Evolutionary conservation across 1,140 invertebrate species (phyloP).

Genomic region (Ceratina japonica): DNA sequence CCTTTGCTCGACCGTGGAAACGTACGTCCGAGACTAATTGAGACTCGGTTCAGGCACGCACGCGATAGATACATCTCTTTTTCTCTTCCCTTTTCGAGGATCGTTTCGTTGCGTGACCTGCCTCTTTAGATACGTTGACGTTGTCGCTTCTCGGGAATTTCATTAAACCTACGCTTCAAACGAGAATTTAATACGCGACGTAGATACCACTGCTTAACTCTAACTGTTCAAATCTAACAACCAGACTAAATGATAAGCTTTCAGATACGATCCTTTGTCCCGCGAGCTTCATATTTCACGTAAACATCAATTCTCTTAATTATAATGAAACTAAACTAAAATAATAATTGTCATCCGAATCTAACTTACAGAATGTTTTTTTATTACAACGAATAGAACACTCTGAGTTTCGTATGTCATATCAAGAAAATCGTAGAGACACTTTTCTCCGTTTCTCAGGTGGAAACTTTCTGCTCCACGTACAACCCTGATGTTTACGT

Average conservation of each 20-base stretch:
- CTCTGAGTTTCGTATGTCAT: no score
- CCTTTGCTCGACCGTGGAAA: neutral
- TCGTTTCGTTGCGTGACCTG: constrained; percentile 8
- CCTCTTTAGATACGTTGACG: neutral
- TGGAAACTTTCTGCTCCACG: constrained; percentile 84
- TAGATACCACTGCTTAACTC: neutral
- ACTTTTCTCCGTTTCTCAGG: constrained; percentile 71
- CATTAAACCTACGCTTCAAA: neutral
- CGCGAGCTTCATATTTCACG: no score
- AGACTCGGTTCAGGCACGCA: neutral
- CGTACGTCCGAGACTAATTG: neutral
- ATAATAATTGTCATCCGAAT: no score
- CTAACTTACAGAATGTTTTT: no score
- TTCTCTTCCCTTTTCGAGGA: neutral
- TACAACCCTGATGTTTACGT: constrained; percentile 88
- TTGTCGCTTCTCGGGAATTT: neutral
- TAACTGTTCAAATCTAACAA: no score
- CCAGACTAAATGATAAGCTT: neutral
- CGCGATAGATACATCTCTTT: neutral
- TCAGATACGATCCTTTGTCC: neutral
- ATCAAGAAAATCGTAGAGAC: neutral
- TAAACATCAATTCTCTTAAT: no score
- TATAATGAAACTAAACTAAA: no score
- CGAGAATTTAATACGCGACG: neutral
- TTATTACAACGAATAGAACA: no score